phyloP scores from a whole-genome alignment of 2,888 invertebrate species.

The Steinernema hermaphroditum region DNA sequence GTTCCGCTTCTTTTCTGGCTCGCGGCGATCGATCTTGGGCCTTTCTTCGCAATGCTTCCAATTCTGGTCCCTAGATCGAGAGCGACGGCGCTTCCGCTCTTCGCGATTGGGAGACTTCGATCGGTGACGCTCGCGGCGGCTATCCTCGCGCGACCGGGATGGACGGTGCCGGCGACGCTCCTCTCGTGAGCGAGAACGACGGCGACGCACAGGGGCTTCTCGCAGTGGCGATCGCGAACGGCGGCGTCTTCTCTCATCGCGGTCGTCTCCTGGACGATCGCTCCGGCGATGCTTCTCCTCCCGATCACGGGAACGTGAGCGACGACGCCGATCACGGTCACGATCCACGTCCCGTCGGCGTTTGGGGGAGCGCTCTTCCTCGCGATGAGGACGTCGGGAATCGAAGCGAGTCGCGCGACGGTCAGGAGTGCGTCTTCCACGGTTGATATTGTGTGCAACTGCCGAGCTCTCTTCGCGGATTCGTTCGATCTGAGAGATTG shows the following conservation, averaged over 20 bases:
- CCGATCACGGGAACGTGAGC: background rate
- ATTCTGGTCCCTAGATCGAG: constrained; percentile 4
- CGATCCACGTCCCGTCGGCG: background rate
- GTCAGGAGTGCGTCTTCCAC: background rate
- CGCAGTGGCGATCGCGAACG: background rate
- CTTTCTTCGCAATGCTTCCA: background rate
- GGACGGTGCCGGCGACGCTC: constrained; percentile 1
- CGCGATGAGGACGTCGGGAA: background rate
- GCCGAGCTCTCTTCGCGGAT: constrained; percentile 15
- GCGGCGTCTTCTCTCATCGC: background rate
- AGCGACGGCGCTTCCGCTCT: constrained; percentile 5
- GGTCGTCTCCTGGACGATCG: background rate
- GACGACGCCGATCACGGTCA: background rate
- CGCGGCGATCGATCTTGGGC: background rate
- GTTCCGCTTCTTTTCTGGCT: background rate
- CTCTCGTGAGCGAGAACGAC: background rate
- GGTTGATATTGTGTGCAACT: background rate
- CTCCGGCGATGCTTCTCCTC: background rate
- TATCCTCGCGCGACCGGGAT: background rate
- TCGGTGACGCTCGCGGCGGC: constrained; percentile 8
- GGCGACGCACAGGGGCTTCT: background rate
- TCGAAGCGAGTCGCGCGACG: background rate
- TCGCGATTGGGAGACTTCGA: background rate
- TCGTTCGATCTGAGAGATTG: background rate
- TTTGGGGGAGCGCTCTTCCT: background rate